These are phyloP conservation scores for Bursaphelenchus okinawaensis DNA, from an alignment of 2,888 invertebrate genomes.

Conservation along the genomic window DNA sequence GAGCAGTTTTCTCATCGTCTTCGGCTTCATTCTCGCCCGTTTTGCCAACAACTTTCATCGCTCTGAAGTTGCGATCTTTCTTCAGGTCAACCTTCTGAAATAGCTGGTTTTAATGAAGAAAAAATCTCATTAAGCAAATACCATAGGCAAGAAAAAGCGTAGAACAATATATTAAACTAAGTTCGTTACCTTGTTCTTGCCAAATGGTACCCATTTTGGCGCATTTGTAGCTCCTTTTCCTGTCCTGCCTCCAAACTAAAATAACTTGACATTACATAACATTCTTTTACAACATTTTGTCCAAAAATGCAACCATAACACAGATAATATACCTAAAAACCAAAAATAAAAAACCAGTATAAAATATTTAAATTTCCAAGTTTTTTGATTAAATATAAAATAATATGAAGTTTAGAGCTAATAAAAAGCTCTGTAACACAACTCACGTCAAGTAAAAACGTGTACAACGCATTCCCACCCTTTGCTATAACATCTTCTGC, in stretches of 20 bases:
- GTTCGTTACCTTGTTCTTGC: conserved; percentile 7
- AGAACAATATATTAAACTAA: too few relatives aligned
- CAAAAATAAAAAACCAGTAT: not conserved
- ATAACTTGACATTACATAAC: not conserved
- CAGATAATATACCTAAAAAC: not conserved
- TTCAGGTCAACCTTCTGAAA: conserved; percentile 7
- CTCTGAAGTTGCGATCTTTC: conserved; percentile 8
- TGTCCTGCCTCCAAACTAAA: conserved; percentile 4
- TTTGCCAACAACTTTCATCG: not conserved
- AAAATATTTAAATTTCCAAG: conserved; percentile 41
- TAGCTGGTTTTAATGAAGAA: not conserved
- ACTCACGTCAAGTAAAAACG: conserved; percentile 22
- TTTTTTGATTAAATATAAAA: not conserved
- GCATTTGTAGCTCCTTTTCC: not conserved
- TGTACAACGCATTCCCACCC: not conserved
- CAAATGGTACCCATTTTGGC: conserved; percentile 8
- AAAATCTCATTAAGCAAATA: not conserved
- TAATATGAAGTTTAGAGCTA: not conserved
- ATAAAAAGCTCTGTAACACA: too few relatives aligned
- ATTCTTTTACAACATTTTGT: not conserved
- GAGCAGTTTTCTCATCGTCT: conserved; percentile 12
- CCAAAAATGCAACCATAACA: not conserved
- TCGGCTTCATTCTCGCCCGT: conserved; percentile 1
- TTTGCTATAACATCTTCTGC: conserved; percentile 8
- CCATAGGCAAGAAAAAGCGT: too few relatives aligned